Evolutionary conservation across 2,113 vertebrate genomes (phyloP), one percentile per base, ranked within the genome.

Genomic region (Motacilla alba): DNA sequence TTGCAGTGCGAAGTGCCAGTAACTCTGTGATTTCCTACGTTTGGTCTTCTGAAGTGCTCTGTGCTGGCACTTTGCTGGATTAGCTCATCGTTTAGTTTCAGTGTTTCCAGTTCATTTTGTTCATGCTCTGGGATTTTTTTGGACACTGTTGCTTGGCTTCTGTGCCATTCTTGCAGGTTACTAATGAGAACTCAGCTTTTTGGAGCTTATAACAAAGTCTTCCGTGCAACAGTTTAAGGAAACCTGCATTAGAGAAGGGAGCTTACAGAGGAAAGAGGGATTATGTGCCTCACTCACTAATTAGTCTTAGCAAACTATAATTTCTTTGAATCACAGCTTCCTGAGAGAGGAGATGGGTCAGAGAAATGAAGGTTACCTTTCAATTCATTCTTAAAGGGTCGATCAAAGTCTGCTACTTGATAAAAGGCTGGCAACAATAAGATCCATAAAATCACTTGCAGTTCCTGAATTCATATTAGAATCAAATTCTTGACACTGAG

Each of bases 41-140:
- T 83, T 96, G 92, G 92, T 96, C 86, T 90, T 59, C 35, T 83
- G 19, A 85, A 92, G 87, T 30, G 60, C 58, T 30, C 30, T 0
- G 2, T 50, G 89, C 84, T 96, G 85, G 91, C 91, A 85, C 31
- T 96, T 83, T 79, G 87, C 87, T 94, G 95, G 84, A 85, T 94
- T 90, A 91, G 79, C 83, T 96, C 83, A 86, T 92, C 83, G 8
- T 90, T 96, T 90, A 39, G 35, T 86, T 90, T 66, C 59, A 10
- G 15, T 39, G 21, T 82, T 96, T 96, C 80, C 28, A 24, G 80
- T 93, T 87, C 70, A 6, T 89, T 94, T 90, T 7, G 12, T 93
- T 90, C 78, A 74, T 78, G 47, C 84, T 27, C 73, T 50, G 63
- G 72, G 82, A 50, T 55, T 62, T 69, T 58, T 83, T 90, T 74